A percentile compares a stretch with the other conserved stretches of the same genome.
phyloP scores from a whole-genome alignment of 1,140 invertebrate genomes.

The Caenorhabditis latens region DNA sequence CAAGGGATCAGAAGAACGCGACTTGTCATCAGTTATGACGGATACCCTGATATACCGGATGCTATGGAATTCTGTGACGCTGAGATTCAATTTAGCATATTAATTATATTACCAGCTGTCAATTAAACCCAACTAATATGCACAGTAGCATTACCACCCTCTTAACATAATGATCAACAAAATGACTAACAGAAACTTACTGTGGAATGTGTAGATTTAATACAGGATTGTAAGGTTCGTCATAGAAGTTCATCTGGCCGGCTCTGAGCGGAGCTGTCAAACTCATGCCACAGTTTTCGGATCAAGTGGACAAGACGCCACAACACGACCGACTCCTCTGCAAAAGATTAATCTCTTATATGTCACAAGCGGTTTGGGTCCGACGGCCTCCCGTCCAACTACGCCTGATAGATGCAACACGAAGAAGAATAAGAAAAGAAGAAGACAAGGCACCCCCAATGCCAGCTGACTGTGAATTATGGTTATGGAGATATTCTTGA shows the following conservation, averaged over 20 bases:
- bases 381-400: constrained; percentile 29
- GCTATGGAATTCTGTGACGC: too few species aligned
- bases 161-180: too few species aligned
- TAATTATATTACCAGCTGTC: too few species aligned
- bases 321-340: constrained; percentile 37
- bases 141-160: too few species aligned
- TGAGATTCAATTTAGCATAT: too few species aligned
- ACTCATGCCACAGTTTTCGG: constrained; percentile 55
- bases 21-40: too few species aligned
- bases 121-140: too few species aligned
- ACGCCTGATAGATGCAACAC: constrained; percentile 55
- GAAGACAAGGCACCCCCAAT: too few species aligned
- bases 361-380: constrained; percentile 45
- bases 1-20: too few species aligned
- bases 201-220: constrained; percentile 15
- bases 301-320: constrained; percentile 36
- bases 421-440: neutral
- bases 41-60: too few species aligned
- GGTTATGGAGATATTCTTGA: constrained; percentile 52
- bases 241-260: constrained; percentile 51
- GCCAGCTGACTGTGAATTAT: constrained; percentile 55
- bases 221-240: constrained; percentile 47
- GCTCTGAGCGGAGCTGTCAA: constrained; percentile 47
- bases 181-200: constrained; percentile 4
- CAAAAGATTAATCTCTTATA: constrained; percentile 56